Evolutionary conservation across 1,140 invertebrate species (phyloP), one percentile per base, ranked within the genome.

Genomic region (Caenorhabditis briggsae): DNA sequence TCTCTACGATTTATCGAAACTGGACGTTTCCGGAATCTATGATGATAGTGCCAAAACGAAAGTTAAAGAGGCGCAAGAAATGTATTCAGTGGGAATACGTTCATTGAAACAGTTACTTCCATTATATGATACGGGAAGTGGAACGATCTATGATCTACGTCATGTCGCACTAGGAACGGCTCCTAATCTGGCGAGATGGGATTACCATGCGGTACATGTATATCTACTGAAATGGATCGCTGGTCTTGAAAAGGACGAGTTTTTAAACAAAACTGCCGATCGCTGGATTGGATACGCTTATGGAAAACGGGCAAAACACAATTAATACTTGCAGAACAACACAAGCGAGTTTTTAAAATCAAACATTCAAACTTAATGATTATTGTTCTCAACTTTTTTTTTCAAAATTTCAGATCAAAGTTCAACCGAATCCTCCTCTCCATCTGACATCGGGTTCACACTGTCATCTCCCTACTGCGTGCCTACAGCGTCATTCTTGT

Each of bases 121-220:
- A 0, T 94, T 99, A 7, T 99, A 95, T 93, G 98, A 99, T 93
- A 98, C 96, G 23, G 98, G 98, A 5, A 96, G 96, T 55, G 96
- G 96, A 18, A 97, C 97, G n/a, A 95, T 96, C 65, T 99, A 99
- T 93, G 98, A 99, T 93, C 94, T 99, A 56, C 93, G 97, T 5
- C 97, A 99, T 93, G 95, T 98, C 90, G 96, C 96, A 0, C 92
- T 97, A 20, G 93, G 93, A 64, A 95, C 95, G 41, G 94, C 97
- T 46, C 98, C 98, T 0, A 99, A 99, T 93, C 88, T 94, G 23
- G 95, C 95, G 0, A 92, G 95, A 87, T 98, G 97, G 96, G 98
- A 99, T 93, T 99, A 99, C 93, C 98, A 99, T 93, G 96, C 96
- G 8, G 98, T 97, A 14, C 98, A 99, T 93, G 96, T 99, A 33